Evolutionary conservation across 35 echinoderm and acorn worm genomes (phyloP), one percentile per base, ranked within the genome.

Genomic region (Hemicentrotus pulcherrimus): DNA sequence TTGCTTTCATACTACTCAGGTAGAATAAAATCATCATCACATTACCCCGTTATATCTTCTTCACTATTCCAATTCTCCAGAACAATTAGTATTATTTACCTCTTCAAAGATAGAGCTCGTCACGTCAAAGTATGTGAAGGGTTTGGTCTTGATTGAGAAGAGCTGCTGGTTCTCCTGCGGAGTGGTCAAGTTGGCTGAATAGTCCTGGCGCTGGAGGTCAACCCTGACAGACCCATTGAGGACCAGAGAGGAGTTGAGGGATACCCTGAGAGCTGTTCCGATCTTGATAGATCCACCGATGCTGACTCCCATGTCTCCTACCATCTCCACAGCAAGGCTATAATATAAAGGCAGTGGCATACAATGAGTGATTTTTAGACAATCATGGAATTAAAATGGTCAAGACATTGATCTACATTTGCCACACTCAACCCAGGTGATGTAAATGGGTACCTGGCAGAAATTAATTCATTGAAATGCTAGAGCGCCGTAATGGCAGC

Each of bases 181-280:
- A 32, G 95, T 94, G n/a, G 48, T 65, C 15, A 95, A 55, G 15
- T 32, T 92, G 19, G 52, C 61, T 32, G 95, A 19, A 60, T 94
- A 95, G 24, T 94, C 91, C 61, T 87, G 46, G 31, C 95, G 55
- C 47, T 48, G 35, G 30, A 95, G 32, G n/a, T 97, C 92, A 24
- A 97, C 33, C 16, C 32, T 71, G 31, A 95, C 32, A 4, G 45
- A 65, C n/a, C 95, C 92, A 45, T 94, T 91, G 5, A 97, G 85
- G 70, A 70, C 1, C 33, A 86, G 78, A 48, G 96, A 95, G 35
- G 92, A 94, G 86, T 97, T 97, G 65, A 97, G 5, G 32, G 95
- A 47, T 35, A 60, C 94, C 11, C 61, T 28, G 19, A 95, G 32
- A 13, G 78, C 91, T 6, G 95, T 47, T 33, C 96, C 96, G 32